Evolutionary conservation across 2,888 invertebrate genomes (phyloP), one percentile per base, ranked within the genome.

Genomic region (Microctonus hyperodae): DNA sequence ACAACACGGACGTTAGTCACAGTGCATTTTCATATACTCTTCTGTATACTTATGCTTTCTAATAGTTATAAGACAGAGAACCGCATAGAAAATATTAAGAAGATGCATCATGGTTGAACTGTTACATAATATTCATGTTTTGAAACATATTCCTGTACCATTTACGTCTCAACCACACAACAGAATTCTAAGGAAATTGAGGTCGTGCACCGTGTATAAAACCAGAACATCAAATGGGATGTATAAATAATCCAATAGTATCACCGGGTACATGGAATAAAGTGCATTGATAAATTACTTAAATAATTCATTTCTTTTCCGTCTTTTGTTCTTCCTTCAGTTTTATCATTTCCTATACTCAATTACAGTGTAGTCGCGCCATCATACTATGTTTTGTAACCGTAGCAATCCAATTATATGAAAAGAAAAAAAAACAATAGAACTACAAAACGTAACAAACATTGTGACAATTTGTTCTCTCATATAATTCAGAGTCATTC

Each of bases 121-220:
- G 69, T 69, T 70, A 69, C 60, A 66, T 65, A 70, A 70, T 69
- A 56, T 56, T 56, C n/a, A 56, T n/a, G 16, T 56, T 56, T 5
- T 28, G 3, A 28, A 3, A 33, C 3, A 10, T 31, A 33, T 4
- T 56, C 33, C 33, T 31, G 20, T 2, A 31, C 31, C 33, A 50
- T 50, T 53, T n/a, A 25, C 25, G 11, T 25, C 53, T 20, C 33
- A 11, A 56, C 20, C 33, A 35, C 35, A 35, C 2, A 35, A 33
- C 16, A 20, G 20, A 11, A 57, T 22, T 33, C 35, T 23, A 0
- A 9, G 35, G 9, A 37, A 20, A 70, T 68, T 67, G 64, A 62
- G 66, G 59, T 68, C 63, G 65, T 28, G 28, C 57, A 35, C 28
- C 50, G 58, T 65, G 31, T 58, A 37, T 58, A 64, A 63, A 67